Evolutionary conservation across 1,140 invertebrate species (phyloP), one percentile per base, ranked within the genome.

Genomic region (Euwallacea similis): DNA sequence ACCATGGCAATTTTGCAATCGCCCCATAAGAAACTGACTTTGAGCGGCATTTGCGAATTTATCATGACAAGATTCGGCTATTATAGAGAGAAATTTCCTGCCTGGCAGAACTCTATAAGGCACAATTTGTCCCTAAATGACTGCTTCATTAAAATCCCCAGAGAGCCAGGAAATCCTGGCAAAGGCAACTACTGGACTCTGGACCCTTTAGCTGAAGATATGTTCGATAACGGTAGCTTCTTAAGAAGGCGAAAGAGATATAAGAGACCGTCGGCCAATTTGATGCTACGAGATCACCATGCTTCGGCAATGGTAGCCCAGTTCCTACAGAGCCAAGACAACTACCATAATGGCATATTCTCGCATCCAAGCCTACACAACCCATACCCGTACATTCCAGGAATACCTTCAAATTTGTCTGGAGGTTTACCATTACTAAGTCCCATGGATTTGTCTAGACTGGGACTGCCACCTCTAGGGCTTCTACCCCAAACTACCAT

Each of bases 161-260:
- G 98, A 6, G 97, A 99, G 81, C 97, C 97, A 0, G 97, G 97
- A 0, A 99, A 99, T 80, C 98, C 98, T 0, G 97, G 97, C 0
- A 99, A 99, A 79, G 98, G 98, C 0, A 99, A 99, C 80, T 99
- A 99, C 82, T 99, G 98, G 98, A 97, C 96, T 0, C 82, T 99
- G 56, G 97, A 99, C 83, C 98, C 98, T 0, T 84, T 95, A 66
- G 94, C 94, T 0, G 96, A 98, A 79, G 95, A 99, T 79, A 99
- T 99, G 98, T 99, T 99, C 79, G 98, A 99, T 80, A 99, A 99
- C 81, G 98, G 98, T 0, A 97, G 94, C 79, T 99, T 99, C 79
- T 84, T 99, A 53, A 83, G 98, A 6, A 86, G 98, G 15, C 83
- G 98, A 63, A 99, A 99, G 83, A 87, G 98, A 21, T 99, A 97